phyloP scores from a whole-genome alignment of 2,888 invertebrate genomes.

The Drosophila greeni region DNA sequence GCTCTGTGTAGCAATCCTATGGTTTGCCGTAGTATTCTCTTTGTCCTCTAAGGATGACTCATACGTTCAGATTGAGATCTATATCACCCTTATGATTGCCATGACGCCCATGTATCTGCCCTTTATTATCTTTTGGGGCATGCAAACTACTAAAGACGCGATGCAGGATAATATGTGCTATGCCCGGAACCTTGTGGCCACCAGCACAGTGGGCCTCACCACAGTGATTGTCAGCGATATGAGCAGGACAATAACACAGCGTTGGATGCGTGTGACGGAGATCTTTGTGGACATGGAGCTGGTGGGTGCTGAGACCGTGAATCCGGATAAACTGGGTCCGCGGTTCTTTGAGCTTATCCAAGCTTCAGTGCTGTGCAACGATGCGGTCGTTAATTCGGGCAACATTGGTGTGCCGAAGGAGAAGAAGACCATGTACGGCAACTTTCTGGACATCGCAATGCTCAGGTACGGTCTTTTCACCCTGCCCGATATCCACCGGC shows the following conservation, averaged over 20 bases:
- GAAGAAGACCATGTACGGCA: conserved; percentile 41
- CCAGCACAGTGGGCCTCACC: conserved; percentile 49
- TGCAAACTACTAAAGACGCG: conserved; percentile 9
- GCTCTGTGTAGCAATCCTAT: not conserved
- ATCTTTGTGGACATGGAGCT: conserved; percentile 43
- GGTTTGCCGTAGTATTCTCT: conserved; percentile 4
- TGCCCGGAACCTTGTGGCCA: conserved; percentile 48
- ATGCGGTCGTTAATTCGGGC: conserved; percentile 36
- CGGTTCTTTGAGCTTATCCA: conserved; percentile 31
- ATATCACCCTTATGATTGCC: conserved; percentile 34
- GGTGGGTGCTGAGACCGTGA: fast-evolving
- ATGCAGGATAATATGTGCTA: conserved; percentile 29
- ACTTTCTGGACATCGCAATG: conserved; percentile 42
- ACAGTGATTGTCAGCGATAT: conserved; percentile 48
- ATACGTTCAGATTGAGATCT: conserved; percentile 14
- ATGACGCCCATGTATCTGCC: conserved; percentile 45
- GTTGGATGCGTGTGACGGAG: conserved; percentile 45
- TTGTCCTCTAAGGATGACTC: not conserved
- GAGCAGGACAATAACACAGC: conserved; percentile 41
- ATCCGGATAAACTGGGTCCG: fast-evolving
- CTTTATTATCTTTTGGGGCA: conserved; percentile 36
- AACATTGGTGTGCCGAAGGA: conserved; percentile 42
- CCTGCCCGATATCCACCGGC: conserved; percentile 22
- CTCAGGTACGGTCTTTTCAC: conserved; percentile 22
- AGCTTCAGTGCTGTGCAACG: conserved; percentile 51